These are phyloP conservation scores for Orchesellides sinensis DNA, from an alignment of 2,888 invertebrate genomes.

Conservation along the genomic window DNA sequence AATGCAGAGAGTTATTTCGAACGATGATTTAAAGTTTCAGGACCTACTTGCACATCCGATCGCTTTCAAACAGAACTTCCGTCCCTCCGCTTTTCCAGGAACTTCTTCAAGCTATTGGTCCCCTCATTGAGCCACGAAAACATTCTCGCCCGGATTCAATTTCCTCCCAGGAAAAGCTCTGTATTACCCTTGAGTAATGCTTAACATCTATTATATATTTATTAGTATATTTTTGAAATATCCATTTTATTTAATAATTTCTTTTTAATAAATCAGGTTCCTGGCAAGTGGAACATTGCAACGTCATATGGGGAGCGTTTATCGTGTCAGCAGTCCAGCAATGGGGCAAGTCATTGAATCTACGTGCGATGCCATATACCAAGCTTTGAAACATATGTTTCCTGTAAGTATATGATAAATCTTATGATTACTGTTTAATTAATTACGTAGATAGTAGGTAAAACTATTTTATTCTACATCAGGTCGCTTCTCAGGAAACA, in stretches of 20 bases:
- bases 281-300: conserved; percentile 14
- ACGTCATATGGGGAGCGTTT: conserved; percentile 7
- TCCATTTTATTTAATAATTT: background rate
- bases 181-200: conserved; percentile 25
- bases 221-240: background rate
- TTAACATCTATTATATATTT: background rate
- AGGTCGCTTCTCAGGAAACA: background rate
- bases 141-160: background rate
- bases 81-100: background rate
- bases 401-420: background rate
- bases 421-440: background rate
- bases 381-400: background rate
- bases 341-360: conserved; percentile 20
- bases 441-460: conserved; percentile 5
- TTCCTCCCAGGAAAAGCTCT: conserved; percentile 10
- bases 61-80: conserved; percentile 18
- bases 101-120: background rate
- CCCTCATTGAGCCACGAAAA: background rate
- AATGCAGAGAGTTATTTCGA: background rate
- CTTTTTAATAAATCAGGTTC: background rate
- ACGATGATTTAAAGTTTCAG: background rate
- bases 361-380: conserved; percentile 15
- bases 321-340: conserved; percentile 14
- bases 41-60: background rate
- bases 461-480: too few relatives aligned